Percentiles rank a stretch among this genome's conserved stretches.
phyloP scores from a whole-genome alignment of 2,797 vertebrate genomes.

The Gambusia yucatana region DNA sequence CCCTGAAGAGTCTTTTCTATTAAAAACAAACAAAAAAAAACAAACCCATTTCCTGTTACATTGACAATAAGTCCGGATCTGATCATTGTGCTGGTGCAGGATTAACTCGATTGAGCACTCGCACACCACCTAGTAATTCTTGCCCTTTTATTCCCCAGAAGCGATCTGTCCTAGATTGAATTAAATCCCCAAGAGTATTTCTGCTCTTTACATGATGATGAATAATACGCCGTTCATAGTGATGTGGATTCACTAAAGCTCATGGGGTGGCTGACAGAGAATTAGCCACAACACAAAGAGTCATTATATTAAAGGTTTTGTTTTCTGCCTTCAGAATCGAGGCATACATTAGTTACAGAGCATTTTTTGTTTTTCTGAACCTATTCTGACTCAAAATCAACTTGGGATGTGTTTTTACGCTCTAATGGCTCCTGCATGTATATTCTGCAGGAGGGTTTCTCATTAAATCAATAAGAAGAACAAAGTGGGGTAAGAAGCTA shows the following conservation, averaged over 20 bases:
- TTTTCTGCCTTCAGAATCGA: constrained; percentile 3
- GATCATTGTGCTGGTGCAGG: background rate
- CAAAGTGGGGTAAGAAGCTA: constrained; percentile 37
- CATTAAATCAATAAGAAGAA: constrained; percentile 32
- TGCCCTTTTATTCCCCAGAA: constrained; percentile 1
- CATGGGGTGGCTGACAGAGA: constrained; percentile 12
- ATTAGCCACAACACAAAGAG: constrained; percentile 1
- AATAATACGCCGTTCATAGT: constrained; percentile 19
- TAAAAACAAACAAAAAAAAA: background rate
- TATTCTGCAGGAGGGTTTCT: constrained; percentile 28
- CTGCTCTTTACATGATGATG: constrained; percentile 27
- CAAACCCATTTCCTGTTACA: constrained; percentile 12
- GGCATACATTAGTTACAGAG: constrained; percentile 17
- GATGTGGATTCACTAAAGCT: constrained; percentile 23
- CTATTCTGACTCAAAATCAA: constrained; percentile 26
- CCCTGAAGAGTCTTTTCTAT: background rate
- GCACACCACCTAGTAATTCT: background rate
- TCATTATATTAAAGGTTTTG: constrained; percentile 2
- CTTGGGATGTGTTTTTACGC: constrained; percentile 22
- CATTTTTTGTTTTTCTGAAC: constrained; percentile 2
- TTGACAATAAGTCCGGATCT: background rate
- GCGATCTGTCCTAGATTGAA: constrained; percentile 39
- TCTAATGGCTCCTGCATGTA: constrained; percentile 13
- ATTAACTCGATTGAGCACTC: constrained; percentile 21
- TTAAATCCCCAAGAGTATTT: constrained; percentile 31